A percentile compares a stretch with the other conserved stretches of the same genome.
Conservation (phyloP, 2,113 vertebrate genomes). For the Nothoprocta perdicaria region DNA sequence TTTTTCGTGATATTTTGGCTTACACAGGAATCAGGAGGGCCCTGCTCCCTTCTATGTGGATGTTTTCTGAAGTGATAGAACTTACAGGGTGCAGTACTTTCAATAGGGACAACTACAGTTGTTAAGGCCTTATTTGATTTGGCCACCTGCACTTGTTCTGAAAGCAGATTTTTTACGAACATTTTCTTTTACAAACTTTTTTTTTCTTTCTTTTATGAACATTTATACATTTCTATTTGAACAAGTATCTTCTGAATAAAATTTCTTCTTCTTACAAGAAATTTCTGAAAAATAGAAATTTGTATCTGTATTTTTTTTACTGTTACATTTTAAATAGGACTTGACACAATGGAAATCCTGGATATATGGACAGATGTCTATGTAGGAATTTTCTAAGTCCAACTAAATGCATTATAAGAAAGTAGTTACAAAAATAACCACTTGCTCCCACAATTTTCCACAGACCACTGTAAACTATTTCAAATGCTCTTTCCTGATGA, state of each 20-base stretch:
- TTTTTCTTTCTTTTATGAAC: not conserved
- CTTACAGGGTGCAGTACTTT: not conserved
- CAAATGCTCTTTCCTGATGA: not conserved
- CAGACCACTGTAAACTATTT: not conserved
- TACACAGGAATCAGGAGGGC: not conserved
- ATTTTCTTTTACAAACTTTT: not conserved
- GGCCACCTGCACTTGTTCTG: not conserved
- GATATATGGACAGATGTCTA: not conserved
- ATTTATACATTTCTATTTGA: too few species aligned
- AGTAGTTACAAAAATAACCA: not conserved
- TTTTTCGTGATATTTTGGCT: not conserved
- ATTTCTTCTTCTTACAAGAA: too few species aligned
- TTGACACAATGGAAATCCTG: not conserved
- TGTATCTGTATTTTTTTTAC: not conserved
- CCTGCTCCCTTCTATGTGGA: not conserved
- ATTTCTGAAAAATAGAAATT: too few species aligned
- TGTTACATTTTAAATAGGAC: not conserved
- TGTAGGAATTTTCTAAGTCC: not conserved
- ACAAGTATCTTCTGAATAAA: too few species aligned
- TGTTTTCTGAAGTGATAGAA: not conserved
- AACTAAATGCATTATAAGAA: not conserved
- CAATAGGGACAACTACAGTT: not conserved
- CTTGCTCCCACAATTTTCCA: rapidly evolving
- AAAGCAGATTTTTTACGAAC: not conserved
- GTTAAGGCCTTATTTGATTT: not conserved